Base-by-base conservation (phyloP, 1,140 invertebrate genomes). In the Propsilocerus akamusi region DNA sequence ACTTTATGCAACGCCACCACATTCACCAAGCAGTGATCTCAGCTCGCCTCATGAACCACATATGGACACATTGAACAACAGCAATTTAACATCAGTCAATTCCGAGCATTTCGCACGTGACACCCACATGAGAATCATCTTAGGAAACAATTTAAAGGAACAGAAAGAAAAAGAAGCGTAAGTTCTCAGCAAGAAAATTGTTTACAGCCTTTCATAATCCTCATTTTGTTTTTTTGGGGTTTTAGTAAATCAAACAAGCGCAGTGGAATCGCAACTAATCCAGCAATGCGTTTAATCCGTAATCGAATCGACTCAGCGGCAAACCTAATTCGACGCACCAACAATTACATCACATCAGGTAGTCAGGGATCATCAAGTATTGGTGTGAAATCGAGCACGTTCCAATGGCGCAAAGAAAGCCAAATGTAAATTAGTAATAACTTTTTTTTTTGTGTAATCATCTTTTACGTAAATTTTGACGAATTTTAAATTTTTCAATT, bases 191-290 rank as follows among this genome's bases (percentile, higher is more conserved):
- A n/a, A 52, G 58, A 25, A 25, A n/a, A 8, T 50, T 26, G 12
- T 34, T 12, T 7, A n/a, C 5, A n/a, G 28, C 12, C 3, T 14
- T 12, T 30, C 32, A 26, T 23, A 12, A 34, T 22, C 3, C 12
- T 23, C 1, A 41, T 46, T 7, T 25, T 25, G 3, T 11, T 6
- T 26, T 47, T 12, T 51, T 11, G 17, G 20, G 17, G 30, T 41
- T 48, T 48, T 48, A 65, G 72, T 54, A 83, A 82, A 64, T 73
- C 74, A 59, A 41, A 41, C 22, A 81, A 81, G 64, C 75, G 88
- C 53, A 93, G 92, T 61, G 88, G 89, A 4, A 88, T 92, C 53
- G 86, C 91, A 7, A 90, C 87, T 4, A 94, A 94, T 65, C 89
- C 89, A 28, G 89, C 87, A 49, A 79, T 89, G 71, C 72, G 82